Percentiles rank a stretch among this genome's conserved stretches.
Evolutionary conservation across 2,113 vertebrate genomes (phyloP).

Genomic region (Dipodomys ordii): DNA sequence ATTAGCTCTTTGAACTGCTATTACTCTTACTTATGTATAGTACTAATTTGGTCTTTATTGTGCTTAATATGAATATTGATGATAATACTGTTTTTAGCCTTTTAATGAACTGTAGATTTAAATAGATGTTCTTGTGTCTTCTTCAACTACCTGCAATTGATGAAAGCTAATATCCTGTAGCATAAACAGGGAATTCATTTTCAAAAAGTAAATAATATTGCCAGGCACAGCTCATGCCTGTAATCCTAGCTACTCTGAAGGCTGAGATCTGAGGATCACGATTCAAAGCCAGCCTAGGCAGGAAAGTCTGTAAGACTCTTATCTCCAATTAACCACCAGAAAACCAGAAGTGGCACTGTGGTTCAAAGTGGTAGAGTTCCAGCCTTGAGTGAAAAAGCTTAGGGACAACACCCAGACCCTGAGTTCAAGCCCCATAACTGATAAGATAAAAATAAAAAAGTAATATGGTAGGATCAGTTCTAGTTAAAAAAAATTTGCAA

Average conservation of each 20-base stretch:
- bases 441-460: not conserved
- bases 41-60: constrained; percentile 11
- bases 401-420: too few relatives aligned
- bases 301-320: too few relatives aligned
- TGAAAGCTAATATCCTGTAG: not conserved
- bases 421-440: too few relatives aligned
- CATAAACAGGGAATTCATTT: not conserved
- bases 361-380: too few relatives aligned
- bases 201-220: not conserved
- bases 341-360: too few relatives aligned
- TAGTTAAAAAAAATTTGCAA: not conserved
- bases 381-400: too few relatives aligned
- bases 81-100: constrained; percentile 13
- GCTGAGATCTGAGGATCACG: too few relatives aligned
- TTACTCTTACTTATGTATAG: not conserved
- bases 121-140: not conserved
- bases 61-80: not conserved
- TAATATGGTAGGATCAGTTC: not conserved
- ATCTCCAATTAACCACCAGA: too few relatives aligned
- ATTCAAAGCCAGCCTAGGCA: too few relatives aligned
- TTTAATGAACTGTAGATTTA: constrained; percentile 4
- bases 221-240: too few relatives aligned
- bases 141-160: not conserved
- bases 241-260: too few relatives aligned
- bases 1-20: not conserved